Base-by-base conservation (phyloP, 2,797 vertebrate species). In the Somateria mollissima region DNA sequence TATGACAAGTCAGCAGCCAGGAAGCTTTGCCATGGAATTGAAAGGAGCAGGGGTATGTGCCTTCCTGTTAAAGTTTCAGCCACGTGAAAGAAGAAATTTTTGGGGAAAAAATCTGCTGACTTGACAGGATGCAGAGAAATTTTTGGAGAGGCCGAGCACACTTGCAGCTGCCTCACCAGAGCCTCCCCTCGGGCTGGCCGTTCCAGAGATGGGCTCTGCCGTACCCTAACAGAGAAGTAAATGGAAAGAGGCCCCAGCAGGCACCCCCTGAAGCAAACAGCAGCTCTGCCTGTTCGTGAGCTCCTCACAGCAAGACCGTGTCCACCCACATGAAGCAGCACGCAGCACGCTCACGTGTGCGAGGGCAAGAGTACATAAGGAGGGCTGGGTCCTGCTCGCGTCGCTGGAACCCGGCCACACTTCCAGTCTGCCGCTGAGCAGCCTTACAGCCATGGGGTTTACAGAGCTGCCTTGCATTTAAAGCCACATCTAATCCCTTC, bases 401-500 rank as follows among this genome's bases (percentile, higher is more conserved):
- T 18, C 32, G 49, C 75, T 94, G 84, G 47, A 92, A 41, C 25
- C 36, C 64, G 37, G 25, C 67, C 45, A 13, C 30, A 11, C 72
- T 94, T 86, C 73, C 73, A 82, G 71, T 10, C 47, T 86, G 61
- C 32, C 75, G 75, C 85, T 90, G 79, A 75, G 37, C 25, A 30
- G 22, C 0, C 0, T 83, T 65, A 65, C 27, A 56, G 58, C 70
- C 62, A 53, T 72, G 66, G 70, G 79, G 69, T 88, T 91, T 73
- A 62, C 60, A 86, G 81, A 94, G 51, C 91, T 8, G 1, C 62
- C 3, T 70, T 51, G 30, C 39, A 43, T 41, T 77, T 57, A 74
- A 90, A 80, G 64, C 28, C 75, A 77, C 60, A 64, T 82, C 84
- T 79, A 89, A 94, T 80, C 64, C 92, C 67, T 84, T 84, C 77